A percentile compares a stretch with the other conserved stretches of the same genome.
Evolutionary conservation across 2,888 invertebrate genomes (phyloP).

Genomic region (Carcina quercana): DNA sequence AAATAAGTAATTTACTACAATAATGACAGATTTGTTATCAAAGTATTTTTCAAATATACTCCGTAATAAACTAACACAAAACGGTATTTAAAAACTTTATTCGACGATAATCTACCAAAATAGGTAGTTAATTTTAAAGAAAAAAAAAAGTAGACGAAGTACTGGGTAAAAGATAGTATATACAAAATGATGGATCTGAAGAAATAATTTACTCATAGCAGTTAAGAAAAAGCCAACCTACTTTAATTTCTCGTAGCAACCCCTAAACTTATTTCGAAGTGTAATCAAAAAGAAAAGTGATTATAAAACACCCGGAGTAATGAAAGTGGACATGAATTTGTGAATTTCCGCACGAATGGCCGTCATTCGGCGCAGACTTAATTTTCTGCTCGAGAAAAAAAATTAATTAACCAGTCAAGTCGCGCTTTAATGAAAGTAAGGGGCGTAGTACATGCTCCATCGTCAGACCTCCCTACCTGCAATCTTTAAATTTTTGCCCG

Average conservation of each 20-base stretch:
- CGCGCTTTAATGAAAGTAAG: slow-evolving; percentile 41
- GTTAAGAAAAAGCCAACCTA: not conserved
- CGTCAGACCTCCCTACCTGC: too few species aligned
- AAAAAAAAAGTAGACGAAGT: too few species aligned
- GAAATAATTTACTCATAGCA: not conserved
- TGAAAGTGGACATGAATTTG: slow-evolving; percentile 55
- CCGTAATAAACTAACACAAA: too few species aligned
- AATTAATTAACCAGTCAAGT: slow-evolving; percentile 57
- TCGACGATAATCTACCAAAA: too few species aligned
- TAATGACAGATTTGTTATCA: too few species aligned
- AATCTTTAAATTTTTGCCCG: too few species aligned
- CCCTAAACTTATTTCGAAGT: not conserved
- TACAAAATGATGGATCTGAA: too few species aligned
- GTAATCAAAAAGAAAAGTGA: slow-evolving; percentile 37
- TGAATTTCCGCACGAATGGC: slow-evolving; percentile 54
- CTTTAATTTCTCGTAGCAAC: not conserved
- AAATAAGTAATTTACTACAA: too few species aligned
- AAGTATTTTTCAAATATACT: too few species aligned
- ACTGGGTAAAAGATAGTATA: too few species aligned
- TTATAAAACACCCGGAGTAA: slow-evolving; percentile 48
- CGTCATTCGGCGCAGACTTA: slow-evolving; percentile 38
- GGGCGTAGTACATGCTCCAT: slow-evolving; percentile 11
- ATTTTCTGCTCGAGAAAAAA: slow-evolving; percentile 50
- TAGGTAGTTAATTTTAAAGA: too few species aligned
- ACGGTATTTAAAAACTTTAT: too few species aligned